Conservation (phyloP, 2,113 vertebrate species). For the Engraulis encrasicolus region DNA sequence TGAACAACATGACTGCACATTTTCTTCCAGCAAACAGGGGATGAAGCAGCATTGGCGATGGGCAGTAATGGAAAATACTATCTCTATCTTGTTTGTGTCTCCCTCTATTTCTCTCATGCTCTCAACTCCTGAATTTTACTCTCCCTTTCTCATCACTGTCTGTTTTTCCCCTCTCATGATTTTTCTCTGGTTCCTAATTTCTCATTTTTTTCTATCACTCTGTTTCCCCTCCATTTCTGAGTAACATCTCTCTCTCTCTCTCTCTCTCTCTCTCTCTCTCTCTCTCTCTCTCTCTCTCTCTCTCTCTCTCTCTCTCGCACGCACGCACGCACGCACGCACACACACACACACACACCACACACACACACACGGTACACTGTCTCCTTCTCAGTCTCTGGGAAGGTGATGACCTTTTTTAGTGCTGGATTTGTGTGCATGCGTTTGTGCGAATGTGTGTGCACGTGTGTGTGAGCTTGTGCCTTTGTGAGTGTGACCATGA, state of each 20-base stretch:
- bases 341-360: neutral
- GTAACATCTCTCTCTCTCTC: no score
- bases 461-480: no score
- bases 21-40: neutral
- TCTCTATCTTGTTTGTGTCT: neutral
- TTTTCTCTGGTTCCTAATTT: no score
- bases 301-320: neutral
- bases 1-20: constrained; percentile 41
- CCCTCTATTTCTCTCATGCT: neutral
- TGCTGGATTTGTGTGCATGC: neutral
- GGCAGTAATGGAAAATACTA: neutral
- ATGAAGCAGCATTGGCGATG: neutral
- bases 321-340: neutral
- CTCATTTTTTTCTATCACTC: no score
- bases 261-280: neutral
- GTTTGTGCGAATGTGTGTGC: no score
- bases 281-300: neutral
- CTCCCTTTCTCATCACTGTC: no score
- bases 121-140: no score
- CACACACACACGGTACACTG: neutral
- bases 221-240: no score
- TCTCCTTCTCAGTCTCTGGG: neutral
- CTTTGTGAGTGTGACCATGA: neutral
- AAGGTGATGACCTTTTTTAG: neutral
- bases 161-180: no score